These are phyloP conservation scores for Drosophila malerkotliana DNA, from an alignment of 1,140 invertebrate genomes.

Conservation along the genomic window DNA sequence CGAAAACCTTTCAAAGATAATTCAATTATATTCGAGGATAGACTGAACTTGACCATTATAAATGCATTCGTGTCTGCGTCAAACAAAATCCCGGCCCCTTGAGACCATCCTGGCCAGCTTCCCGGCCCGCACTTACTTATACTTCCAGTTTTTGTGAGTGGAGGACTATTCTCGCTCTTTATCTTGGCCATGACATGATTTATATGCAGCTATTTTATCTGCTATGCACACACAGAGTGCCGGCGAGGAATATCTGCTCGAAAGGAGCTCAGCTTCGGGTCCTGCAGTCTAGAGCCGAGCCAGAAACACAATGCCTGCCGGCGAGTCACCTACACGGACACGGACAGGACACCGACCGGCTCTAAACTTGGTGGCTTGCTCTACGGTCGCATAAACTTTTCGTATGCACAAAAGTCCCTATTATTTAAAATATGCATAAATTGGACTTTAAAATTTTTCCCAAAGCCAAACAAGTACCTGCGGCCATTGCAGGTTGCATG, in stretches of 20 bases:
- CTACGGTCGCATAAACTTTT: constrained; percentile 52
- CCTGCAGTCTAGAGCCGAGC: constrained; percentile 17
- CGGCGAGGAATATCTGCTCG: constrained; percentile 30
- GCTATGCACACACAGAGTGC: constrained; percentile 35
- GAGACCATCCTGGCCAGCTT: neutral
- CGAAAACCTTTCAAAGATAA: constrained; percentile 33
- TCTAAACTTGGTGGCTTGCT: constrained; percentile 15
- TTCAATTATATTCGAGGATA: constrained; percentile 60
- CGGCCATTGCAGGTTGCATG: constrained; percentile 19
- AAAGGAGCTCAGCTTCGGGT: constrained; percentile 16
- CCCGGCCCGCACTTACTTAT: constrained; percentile 4
- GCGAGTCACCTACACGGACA: constrained; percentile 44
- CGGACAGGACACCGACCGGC: constrained; percentile 12
- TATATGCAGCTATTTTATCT: constrained; percentile 77
- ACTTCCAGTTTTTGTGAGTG: constrained; percentile 15
- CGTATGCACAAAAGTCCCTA: constrained; percentile 52
- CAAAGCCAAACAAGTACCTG: constrained; percentile 14
- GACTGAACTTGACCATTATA: constrained; percentile 37
- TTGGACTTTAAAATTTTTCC: constrained; percentile 57
- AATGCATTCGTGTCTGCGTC: constrained; percentile 37
- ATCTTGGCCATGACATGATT: constrained; percentile 77
- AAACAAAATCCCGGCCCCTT: constrained; percentile 32
- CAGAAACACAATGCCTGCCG: constrained; percentile 48
- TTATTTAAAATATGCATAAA: constrained; percentile 78
- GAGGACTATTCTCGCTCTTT: constrained; percentile 68